Evolutionary conservation across 2,888 invertebrate genomes (phyloP), one percentile per base, ranked within the genome.

Genomic region (Andrena dorsata): DNA sequence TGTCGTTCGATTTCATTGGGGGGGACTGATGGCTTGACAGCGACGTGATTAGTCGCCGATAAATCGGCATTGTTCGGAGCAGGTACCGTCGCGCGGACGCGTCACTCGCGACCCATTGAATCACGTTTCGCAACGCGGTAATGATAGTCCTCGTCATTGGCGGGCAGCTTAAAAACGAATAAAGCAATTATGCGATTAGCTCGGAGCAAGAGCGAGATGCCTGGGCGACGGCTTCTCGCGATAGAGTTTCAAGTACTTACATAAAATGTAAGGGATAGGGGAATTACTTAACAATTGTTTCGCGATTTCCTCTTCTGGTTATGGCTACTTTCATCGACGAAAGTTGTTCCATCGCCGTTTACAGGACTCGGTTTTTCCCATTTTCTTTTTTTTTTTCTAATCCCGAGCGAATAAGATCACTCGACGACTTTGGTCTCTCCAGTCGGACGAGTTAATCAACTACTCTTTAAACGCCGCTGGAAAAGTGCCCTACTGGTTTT

Each of bases 211-310:
- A 30, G 49, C 47, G 61, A 13, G 3, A 28, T 23, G 26, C 3
- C 3, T 60, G 4, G 20, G 32, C 16, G 41, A 77, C 32, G 23
- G 3, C 60, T 41, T 28, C 16, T 6, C 23, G 4, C 16, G 47
- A 20, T 51, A 16, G 26, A n/a, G 41, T 60, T 58, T 65, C 51
- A 20, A 23, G 41, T 56, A 53, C 13, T 77, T 78, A 78, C 47
- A 61, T 78, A 78, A 78, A 78, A 61, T 26, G 51, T 26, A 53
- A 78, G 8, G 35, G 68, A 76, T 64, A 41, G 69, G n/a, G 2
- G 23, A 64, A 79, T 79, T 76, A 70, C 49, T 76, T 41, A 70
- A 79, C 69, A 35, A 64, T 79, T 77, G 64, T 79, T 76, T 32
- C 28, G 28, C 28, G 1, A 49, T 35, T 65, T 56, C 64, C 64